Base-by-base conservation (phyloP, 2,888 invertebrate genomes). In the Plebejus argus region DNA sequence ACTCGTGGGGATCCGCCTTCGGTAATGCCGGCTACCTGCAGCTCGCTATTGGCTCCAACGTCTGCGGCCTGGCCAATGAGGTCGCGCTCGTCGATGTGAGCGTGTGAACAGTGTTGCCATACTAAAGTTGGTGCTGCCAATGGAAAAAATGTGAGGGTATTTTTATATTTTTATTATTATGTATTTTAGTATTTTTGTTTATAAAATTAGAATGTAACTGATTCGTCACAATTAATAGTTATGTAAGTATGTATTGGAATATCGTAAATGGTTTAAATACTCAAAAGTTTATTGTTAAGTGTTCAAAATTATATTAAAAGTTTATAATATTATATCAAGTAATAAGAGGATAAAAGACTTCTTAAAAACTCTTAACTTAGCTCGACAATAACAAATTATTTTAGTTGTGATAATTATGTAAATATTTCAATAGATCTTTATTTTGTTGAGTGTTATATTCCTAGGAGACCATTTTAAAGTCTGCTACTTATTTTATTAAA, bases 1-100 rank as follows among this genome's bases (percentile, higher is more conserved):
- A 98, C 90, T 97, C 98, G 0, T 98, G 98, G 98, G 98, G 98
- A 0, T 84, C 93, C 4, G 94, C 95, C 7, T 98, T 97, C 84
- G 98, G 98, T 0, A 94, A 96, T 81, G 90, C 93, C 35, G 98
- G 98, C 0, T 98, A 97, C 85, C 85, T 98, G 7, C 95, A 97
- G 82, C 91, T 98, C 78, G 97, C 96, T 0, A 94, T 97, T 58
- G 97, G 97, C 1, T 91, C 88, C 56, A 98, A 98, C 87, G 91
- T 97, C 23, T 98, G 98, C 87, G 98, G 98, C 0, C 87, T 97
- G 79, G 97, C 96, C 3, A 95, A 96, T 83, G 96, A 97, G 89
- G 96, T 97, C 0, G 95, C 96, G n/a, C 89, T 94, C 6, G 83
- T 96, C 28, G 92, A 95, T 82, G 91, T 96, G 1, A 83, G 76